Percentiles rank a stretch among this genome's conserved stretches.
Conservation (phyloP, 2,888 invertebrate species). For the Callimorpha dominula region DNA sequence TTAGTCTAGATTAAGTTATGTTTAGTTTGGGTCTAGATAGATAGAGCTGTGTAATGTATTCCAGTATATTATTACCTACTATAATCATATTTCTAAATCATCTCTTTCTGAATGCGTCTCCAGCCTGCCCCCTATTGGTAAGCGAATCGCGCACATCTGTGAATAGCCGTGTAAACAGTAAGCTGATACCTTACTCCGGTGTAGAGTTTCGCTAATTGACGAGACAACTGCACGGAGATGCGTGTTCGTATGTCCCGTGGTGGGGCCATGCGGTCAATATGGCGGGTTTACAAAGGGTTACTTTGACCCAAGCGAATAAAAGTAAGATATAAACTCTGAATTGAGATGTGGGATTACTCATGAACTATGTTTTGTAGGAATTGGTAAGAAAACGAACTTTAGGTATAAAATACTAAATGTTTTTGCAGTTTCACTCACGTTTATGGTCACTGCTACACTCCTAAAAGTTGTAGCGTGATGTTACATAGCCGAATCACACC, state of each 20-base stretch:
- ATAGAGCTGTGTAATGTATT: too few species aligned
- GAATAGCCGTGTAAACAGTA: constrained; percentile 49
- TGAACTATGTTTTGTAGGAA: background rate
- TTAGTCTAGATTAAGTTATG: too few species aligned
- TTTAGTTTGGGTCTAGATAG: too few species aligned
- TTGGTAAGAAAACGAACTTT: too few species aligned
- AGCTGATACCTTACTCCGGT: constrained; percentile 31
- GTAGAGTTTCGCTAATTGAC: constrained; percentile 50
- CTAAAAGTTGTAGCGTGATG: too few species aligned
- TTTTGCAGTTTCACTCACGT: too few species aligned
- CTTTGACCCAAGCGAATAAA: background rate
- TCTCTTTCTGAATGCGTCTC: background rate
- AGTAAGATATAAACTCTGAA: background rate
- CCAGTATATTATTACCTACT: too few species aligned
- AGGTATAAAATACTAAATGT: background rate
- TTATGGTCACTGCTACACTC: too few species aligned
- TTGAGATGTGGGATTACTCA: background rate
- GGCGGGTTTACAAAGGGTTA: background rate
- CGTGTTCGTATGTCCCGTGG: background rate
- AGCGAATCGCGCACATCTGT: constrained; percentile 27
- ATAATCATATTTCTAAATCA: background rate
- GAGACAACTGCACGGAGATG: constrained; percentile 10
- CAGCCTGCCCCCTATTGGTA: constrained; percentile 9
- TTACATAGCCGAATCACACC: too few species aligned
- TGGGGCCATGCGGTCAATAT: background rate